Evolutionary conservation across 2,888 invertebrate genomes (phyloP).

Genomic region (Pandemis corylana): DNA sequence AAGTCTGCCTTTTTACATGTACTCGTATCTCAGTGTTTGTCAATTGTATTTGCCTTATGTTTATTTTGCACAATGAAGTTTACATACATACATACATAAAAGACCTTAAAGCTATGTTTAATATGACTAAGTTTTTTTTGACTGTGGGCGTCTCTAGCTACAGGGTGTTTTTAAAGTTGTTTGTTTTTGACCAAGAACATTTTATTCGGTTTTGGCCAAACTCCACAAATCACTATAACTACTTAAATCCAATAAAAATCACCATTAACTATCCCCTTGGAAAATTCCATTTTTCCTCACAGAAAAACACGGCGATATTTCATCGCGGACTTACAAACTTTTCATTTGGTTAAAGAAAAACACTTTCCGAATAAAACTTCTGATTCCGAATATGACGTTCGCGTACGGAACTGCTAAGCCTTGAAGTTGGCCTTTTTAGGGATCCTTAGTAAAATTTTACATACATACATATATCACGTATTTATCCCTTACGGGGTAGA

Average conservation of each 20-base stretch:
- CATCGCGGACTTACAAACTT: constrained; percentile 32
- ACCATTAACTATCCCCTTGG: constrained; percentile 20
- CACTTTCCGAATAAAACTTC: constrained; percentile 24
- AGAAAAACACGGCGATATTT: constrained; percentile 40
- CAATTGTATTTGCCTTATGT: too few relatives aligned
- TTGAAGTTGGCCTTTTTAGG: constrained; percentile 18
- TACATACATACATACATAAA: too few relatives aligned
- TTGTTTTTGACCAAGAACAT: too few relatives aligned
- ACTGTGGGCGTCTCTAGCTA: too few relatives aligned
- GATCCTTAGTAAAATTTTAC: neutral
- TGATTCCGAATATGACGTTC: constrained; percentile 27
- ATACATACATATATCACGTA: too few relatives aligned
- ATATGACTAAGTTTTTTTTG: too few relatives aligned
- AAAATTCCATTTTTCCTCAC: constrained; percentile 19
- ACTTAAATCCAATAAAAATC: constrained; percentile 7
- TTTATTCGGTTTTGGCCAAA: neutral
- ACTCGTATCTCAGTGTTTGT: too few relatives aligned
- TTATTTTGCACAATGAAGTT: too few relatives aligned
- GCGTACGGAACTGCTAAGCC: constrained; percentile 16
- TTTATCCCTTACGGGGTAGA: too few relatives aligned
- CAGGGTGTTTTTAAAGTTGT: too few relatives aligned
- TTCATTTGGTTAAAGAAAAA: constrained; percentile 41
- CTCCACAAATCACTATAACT: neutral
- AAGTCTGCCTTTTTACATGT: too few relatives aligned
- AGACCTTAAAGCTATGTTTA: too few relatives aligned